These are phyloP conservation scores for Crypturellus undulatus DNA, from an alignment of 2,113 vertebrate species.

Conservation along the genomic window DNA sequence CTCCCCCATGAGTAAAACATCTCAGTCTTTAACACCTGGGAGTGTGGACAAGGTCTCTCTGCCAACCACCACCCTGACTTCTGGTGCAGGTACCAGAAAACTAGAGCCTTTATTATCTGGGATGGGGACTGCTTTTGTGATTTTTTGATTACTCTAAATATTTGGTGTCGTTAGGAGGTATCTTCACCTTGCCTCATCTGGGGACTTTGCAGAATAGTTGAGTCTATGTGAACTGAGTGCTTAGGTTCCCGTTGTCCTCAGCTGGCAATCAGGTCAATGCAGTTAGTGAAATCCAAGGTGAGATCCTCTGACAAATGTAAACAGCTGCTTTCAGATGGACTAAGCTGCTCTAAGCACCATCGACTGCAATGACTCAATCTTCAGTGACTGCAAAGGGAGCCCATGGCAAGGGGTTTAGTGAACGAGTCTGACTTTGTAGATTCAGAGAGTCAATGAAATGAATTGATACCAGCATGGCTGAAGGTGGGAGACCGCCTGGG, in stretches of 20 bases:
- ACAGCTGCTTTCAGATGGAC: background rate
- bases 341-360: background rate
- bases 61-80: fast-evolving
- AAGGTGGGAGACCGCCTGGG: background rate
- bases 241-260: background rate
- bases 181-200: background rate
- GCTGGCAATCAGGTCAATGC: background rate
- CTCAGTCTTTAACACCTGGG: background rate
- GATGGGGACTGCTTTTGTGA: background rate
- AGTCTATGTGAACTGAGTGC: background rate
- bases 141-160: background rate
- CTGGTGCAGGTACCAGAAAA: constrained; percentile 26
- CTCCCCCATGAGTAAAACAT: background rate
- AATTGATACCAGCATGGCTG: background rate
- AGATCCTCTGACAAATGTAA: fast-evolving
- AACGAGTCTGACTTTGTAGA: fast-evolving
- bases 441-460: background rate
- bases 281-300: background rate
- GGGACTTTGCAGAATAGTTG: fast-evolving
- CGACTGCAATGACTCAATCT: background rate
- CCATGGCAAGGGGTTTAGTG: fast-evolving
- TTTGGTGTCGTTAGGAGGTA: background rate
- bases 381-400: background rate
- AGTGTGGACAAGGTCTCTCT: background rate
- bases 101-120: background rate